Evolutionary conservation across 2,888 invertebrate species (phyloP), one percentile per base, ranked within the genome.

Genomic region (Ochropleura leucogaster): DNA sequence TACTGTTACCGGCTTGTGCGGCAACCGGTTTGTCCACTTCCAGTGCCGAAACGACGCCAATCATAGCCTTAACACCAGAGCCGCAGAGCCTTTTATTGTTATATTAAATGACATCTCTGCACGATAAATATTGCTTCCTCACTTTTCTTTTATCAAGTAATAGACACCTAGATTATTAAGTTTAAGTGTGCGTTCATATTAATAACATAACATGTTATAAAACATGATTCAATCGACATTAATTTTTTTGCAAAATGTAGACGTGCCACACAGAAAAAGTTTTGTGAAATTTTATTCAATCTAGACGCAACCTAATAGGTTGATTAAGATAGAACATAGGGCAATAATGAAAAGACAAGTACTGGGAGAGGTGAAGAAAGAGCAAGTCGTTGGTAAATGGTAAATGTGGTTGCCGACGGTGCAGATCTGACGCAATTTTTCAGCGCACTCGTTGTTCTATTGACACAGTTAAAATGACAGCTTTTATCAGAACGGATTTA

Each of bases 1-100:
- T 95, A 95, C 96, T 94, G 96, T 95, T 94, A 93, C 92, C 90
- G 88, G 88, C 89, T 87, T 87, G 84, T 85, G 82, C 87, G 85
- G 82, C 80, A 93, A 95, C 96, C 95, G 95, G 96, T 96, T 91
- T 86, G 86, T 90, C 93, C 87, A 88, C 94, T 93, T 89, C 89
- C 90, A 90, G 89, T 91, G 89, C 91, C 94, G 90, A 93, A 93
- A 91, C 91, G 89, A 91, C 93, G 89, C 92, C 92, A 92, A 92
- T 92, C 92, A 90, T 90, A 91, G 90, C 89, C 89, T 92, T 91
- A 92, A 91, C 89, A 88, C 90, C 86, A 92, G 88, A 87, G 87
- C 81, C 88, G 77, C 85, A 87, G 87, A 88, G 82, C 77, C 76
- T 85, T 84, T 80, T 86, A 85, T 82, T 77, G 83, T 76, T 78